Conservation (phyloP, 2,888 invertebrate species). For the Rhabditophanes sp. region DNA sequence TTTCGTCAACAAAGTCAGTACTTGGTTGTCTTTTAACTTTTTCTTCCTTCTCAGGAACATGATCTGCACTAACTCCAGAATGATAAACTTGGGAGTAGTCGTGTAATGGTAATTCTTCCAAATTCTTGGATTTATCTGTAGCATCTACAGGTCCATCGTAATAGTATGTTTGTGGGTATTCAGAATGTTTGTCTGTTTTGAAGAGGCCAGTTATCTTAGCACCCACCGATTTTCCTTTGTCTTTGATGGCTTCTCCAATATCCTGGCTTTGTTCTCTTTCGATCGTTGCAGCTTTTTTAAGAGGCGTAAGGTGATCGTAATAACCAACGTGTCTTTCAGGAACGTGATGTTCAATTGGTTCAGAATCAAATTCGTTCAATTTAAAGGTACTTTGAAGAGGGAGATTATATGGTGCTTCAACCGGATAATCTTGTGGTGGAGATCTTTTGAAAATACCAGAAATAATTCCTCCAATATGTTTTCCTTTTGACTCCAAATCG, state of each 20-base stretch:
- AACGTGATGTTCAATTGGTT: slow-evolving; percentile 13
- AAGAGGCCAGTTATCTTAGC: slow-evolving; percentile 7
- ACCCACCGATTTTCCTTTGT: slow-evolving; percentile 5
- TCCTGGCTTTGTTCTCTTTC: slow-evolving; percentile 4
- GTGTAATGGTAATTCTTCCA: slow-evolving; percentile 14
- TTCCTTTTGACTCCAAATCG: slow-evolving; percentile 6
- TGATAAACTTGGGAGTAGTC: slow-evolving; percentile 13
- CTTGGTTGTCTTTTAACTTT: slow-evolving; percentile 2
- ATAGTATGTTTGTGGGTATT: slow-evolving; percentile 14
- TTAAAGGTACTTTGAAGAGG: slow-evolving; percentile 1
- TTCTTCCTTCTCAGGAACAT: background rate
- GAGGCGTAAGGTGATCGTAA: slow-evolving; percentile 2
- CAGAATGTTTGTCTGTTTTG: slow-evolving; percentile 10
- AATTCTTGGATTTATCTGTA: slow-evolving; percentile 9
- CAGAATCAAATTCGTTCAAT: slow-evolving; percentile 5
- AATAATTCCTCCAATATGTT: slow-evolving; percentile 7
- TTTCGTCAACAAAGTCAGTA: slow-evolving; percentile 2
- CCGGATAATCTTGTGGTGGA: slow-evolving; percentile 17
- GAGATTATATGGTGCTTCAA: slow-evolving; percentile 6
- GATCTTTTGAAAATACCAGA: slow-evolving; percentile 17
- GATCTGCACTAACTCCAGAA: slow-evolving; percentile 7
- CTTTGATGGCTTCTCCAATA: slow-evolving; percentile 3
- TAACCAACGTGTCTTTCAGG: slow-evolving; percentile 10
- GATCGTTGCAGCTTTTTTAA: slow-evolving; percentile 1
- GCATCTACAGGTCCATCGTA: slow-evolving; percentile 16